Evolutionary conservation across 2,888 invertebrate species (phyloP).

Genomic region (Acleris cristana): DNA sequence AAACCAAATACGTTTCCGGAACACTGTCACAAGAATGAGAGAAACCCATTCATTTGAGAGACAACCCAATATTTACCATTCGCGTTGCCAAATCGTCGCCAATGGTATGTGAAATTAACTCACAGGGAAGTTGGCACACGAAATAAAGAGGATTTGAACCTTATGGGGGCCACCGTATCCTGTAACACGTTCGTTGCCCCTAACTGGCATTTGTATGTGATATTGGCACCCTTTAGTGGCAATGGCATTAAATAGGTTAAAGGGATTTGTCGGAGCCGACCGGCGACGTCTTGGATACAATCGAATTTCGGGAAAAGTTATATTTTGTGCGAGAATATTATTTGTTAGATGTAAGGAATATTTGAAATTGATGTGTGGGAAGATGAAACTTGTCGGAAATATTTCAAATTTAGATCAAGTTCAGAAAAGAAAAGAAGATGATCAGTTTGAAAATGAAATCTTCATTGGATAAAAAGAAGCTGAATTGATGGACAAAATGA

Average conservation of each 20-base stretch:
- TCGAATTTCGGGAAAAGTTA: constrained; percentile 14
- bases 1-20: not conserved
- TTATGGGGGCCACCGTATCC: constrained; percentile 29
- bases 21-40: constrained; percentile 2
- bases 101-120: constrained; percentile 40
- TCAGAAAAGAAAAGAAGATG: too few relatives aligned
- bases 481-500: too few relatives aligned
- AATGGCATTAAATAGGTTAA: constrained; percentile 13
- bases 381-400: too few relatives aligned
- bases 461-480: too few relatives aligned
- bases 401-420: too few relatives aligned
- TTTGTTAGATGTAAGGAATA: too few relatives aligned
- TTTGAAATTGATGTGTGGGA: too few relatives aligned
- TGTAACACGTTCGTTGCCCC: too few relatives aligned
- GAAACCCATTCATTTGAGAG: constrained; percentile 18
- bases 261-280: constrained; percentile 40
- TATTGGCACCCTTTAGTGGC: too few relatives aligned
- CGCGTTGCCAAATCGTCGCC: constrained; percentile 14
- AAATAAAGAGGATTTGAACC: constrained; percentile 38
- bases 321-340: not conserved
- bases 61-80: constrained; percentile 31
- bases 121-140: constrained; percentile 29
- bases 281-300: constrained; percentile 21
- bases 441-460: too few relatives aligned
- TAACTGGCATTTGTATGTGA: too few relatives aligned